Evolutionary conservation across 2,888 invertebrate species (phyloP).

Genomic region (Agrilus mali): DNA sequence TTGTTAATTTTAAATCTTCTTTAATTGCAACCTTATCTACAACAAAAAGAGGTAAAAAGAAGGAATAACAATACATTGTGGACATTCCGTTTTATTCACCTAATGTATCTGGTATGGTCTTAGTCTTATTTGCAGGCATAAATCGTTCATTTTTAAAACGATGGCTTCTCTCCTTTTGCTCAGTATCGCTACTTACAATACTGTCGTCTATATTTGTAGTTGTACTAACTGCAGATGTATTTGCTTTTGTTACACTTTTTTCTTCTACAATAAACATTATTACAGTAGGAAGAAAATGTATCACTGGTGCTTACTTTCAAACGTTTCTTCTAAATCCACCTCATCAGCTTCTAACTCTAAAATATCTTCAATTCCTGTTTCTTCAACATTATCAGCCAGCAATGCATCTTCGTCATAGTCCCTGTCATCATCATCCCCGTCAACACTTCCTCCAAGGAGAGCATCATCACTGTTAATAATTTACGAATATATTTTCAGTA

Average conservation of each 20-base stretch:
- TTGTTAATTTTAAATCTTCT: too few relatives aligned
- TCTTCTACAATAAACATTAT: constrained; percentile 1
- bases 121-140: constrained; percentile 6
- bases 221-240: constrained; percentile 4
- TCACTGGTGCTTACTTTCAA: too few relatives aligned
- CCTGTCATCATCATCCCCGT: constrained; percentile 29
- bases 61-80: background rate
- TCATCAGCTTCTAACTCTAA: constrained; percentile 10
- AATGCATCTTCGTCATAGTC: constrained; percentile 35
- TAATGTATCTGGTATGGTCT: constrained; percentile 13
- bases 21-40: too few relatives aligned
- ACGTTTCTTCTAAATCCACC: background rate
- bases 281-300: too few relatives aligned
- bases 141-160: constrained; percentile 18
- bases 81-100: constrained; percentile 6
- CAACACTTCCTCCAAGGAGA: constrained; percentile 25
- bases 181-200: constrained; percentile 11
- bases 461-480: constrained; percentile 24
- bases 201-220: constrained; percentile 5
- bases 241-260: constrained; percentile 2
- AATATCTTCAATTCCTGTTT: constrained; percentile 8
- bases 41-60: too few relatives aligned
- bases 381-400: constrained; percentile 20
- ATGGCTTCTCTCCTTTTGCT: constrained; percentile 13
- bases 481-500: too few relatives aligned